A percentile compares a stretch with the other conserved stretches of the same genome.
These are phyloP conservation scores for Rhingia rostrata DNA, from an alignment of 2,888 invertebrate genomes.

Conservation along the genomic window DNA sequence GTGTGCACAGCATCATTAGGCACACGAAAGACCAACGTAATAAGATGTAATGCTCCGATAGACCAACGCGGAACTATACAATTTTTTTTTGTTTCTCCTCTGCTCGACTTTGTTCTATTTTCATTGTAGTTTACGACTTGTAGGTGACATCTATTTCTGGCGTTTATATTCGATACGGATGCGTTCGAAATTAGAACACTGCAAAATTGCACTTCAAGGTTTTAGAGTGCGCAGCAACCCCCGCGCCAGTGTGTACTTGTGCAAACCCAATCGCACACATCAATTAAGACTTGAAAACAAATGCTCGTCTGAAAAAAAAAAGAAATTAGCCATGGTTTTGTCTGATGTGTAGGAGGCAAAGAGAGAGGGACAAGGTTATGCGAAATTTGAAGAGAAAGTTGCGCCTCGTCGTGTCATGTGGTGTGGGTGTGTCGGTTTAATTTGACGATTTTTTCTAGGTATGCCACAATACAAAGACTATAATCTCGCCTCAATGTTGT, in stretches of 20 bases:
- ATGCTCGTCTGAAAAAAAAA: not conserved
- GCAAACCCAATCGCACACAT: conserved; percentile 13
- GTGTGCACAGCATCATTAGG: conserved; percentile 25
- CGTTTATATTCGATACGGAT: not conserved
- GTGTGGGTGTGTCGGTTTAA: conserved; percentile 42
- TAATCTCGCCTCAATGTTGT: conserved; percentile 41
- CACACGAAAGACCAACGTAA: conserved; percentile 43
- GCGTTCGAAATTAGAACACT: conserved; percentile 34
- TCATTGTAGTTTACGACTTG: conserved; percentile 12
- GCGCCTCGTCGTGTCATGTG: conserved; percentile 15
- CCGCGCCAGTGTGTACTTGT: conserved; percentile 2
- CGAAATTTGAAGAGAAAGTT: conserved; percentile 65
- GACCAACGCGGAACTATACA: conserved; percentile 58
- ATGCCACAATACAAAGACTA: conserved; percentile 13
- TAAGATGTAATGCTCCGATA: conserved; percentile 33
- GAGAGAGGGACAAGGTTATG: conserved; percentile 60
- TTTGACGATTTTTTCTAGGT: not conserved
- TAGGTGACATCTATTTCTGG: not conserved
- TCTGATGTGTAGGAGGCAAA: conserved; percentile 28
- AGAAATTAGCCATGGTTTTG: conserved; percentile 42
- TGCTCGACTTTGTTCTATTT: conserved; percentile 29
- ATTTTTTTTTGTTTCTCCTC: conserved; percentile 4
- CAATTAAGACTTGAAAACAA: conserved; percentile 32
- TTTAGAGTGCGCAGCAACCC: conserved; percentile 13
- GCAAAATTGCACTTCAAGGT: conserved; percentile 30